Evolutionary conservation across 2,888 invertebrate species (phyloP), one percentile per base, ranked within the genome.

Genomic region (Dolichomitus sp.): DNA sequence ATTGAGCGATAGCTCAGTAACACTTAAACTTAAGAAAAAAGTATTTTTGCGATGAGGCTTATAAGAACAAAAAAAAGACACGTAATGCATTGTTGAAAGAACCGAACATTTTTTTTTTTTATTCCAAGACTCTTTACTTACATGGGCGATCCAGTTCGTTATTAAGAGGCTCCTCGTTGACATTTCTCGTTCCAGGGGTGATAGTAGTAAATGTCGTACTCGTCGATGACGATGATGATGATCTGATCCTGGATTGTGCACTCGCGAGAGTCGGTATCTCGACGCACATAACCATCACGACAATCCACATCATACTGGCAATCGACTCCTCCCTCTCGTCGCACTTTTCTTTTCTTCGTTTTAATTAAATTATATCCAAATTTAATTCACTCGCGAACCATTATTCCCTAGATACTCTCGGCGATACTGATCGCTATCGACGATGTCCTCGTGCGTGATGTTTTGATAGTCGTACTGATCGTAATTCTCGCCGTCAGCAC

Each of bases 301-400:
- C 88, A 87, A 91, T 90, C 90, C 91, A 90, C 91, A 89, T 88
- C 92, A 92, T 92, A 86, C 87, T 91, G 90, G 87, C 85, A 65
- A 87, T 85, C 70, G 30, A 59, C 59, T 70, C 45, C 45, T 75
- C 37, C 48, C 45, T 77, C 17, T 52, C n/a, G 66, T 61, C 54
- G 72, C 81, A 81, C 81, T 82, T 59, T 52, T 52, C 0, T 45
- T 45, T 0, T 9, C 17, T 48, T 50, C 3, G 4, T 59, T 48
- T 42, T 70, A 27, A 68, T 40, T 23, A 5, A 17, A 37, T 82
- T 86, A 81, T 80, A 86, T 84, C 83, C 70, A 73, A 42, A 42
- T 7, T 79, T 70, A 66, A 83, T 87, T 88, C 87, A 89, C 88
- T 86, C 84, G 86, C 86, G 86, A 84, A 88, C 66, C 87, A 88